Base-by-base conservation (phyloP, 35 echinoderm and acorn worm genomes). In the Patiria miniata region DNA sequence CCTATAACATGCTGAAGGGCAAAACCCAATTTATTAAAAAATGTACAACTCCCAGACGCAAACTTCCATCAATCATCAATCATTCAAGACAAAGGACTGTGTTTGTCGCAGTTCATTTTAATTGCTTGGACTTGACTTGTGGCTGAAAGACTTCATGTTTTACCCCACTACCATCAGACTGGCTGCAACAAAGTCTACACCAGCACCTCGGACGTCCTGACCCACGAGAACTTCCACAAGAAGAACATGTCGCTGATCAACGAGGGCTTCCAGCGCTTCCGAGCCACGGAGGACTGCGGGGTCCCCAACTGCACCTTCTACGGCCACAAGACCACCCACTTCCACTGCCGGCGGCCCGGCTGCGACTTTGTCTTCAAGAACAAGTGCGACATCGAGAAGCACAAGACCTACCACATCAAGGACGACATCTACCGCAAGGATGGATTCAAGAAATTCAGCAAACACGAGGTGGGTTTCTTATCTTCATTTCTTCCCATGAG, bases 151-250 rank as follows among this genome's bases (percentile, higher is more conserved):
- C 12, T 47, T 47, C 12, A 12, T 47, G 4, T 47, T 47, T 47
- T 12, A 47, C 4, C 53, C 68, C 33, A 59, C 77, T 40, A 17
- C 69, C 7, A 23, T 51, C 90, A 99, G 96, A 53, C 40, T 38
- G 96, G 92, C 22, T 99, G 96, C 87, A 89, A 91, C 68, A 99
- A 99, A 84, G 96, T 99, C 18, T 99, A 99, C 84, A 99, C 96
- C 0, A 99, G 96, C 81, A 99, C 96, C 37, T 99, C 96, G 3
- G 96, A 99, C 52, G 92, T 99, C 12, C 83, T 99, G 33, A 93
- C 92, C 37, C 96, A 99, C 57, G 96, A 99, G 68, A 99, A 99
- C 89, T 99, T 95, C 86, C 96, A 99, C 90, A 99, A 99, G 83
- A 99, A 99, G 93, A 99, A 99, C 51, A 56, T 87, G 16, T 83